Conservation (phyloP, 2,113 vertebrate species). For the Sylvia atricapilla region DNA sequence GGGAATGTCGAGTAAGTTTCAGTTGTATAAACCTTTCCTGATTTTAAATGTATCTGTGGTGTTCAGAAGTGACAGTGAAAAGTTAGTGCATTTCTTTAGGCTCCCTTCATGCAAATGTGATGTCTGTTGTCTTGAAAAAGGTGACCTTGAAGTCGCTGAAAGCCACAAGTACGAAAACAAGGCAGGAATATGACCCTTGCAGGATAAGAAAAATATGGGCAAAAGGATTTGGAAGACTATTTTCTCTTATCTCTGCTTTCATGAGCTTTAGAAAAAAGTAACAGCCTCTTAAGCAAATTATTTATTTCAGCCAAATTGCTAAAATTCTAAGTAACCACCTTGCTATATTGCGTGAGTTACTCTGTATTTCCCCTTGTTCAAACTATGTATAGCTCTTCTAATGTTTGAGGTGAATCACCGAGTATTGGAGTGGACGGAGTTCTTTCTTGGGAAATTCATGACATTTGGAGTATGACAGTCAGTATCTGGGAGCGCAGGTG, state of each 20-base stretch:
- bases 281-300: background rate
- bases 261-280: background rate
- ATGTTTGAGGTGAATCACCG: background rate
- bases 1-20: conserved; percentile 88
- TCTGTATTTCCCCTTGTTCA: background rate
- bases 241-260: background rate
- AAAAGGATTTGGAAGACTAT: background rate
- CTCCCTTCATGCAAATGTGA: conserved; percentile 8
- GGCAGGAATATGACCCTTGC: background rate
- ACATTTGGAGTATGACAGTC: background rate
- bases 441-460: background rate
- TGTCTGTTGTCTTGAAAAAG: background rate
- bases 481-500: background rate
- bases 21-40: background rate
- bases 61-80: background rate
- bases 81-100: conserved; percentile 5
- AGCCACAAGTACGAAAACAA: background rate
- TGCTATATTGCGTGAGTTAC: background rate
- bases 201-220: background rate
- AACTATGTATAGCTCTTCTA: background rate
- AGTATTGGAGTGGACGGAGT: background rate
- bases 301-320: background rate
- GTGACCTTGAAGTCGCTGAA: background rate
- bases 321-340: background rate
- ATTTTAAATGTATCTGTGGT: background rate